Conservation (phyloP, 2,113 vertebrate genomes). For the Pelusios castaneus region DNA sequence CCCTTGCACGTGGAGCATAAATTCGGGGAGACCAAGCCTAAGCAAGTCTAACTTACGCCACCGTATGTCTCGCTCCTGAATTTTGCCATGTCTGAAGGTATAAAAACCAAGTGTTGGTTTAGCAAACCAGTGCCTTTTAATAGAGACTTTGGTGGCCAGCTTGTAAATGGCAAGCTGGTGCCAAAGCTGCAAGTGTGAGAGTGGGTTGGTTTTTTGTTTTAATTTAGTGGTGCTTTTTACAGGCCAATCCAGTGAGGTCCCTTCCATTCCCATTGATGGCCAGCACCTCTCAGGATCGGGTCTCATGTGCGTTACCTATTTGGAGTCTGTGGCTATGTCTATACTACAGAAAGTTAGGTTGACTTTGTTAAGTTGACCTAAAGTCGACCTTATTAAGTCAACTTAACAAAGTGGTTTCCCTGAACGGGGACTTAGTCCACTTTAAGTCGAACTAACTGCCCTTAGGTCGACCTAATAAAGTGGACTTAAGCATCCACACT, state of each 20-base stretch:
- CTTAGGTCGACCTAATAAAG: too few relatives aligned
- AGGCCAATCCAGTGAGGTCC: neutral
- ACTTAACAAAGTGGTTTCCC: too few relatives aligned
- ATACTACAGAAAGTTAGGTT: too few relatives aligned
- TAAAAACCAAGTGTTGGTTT: neutral
- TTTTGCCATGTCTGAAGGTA: neutral
- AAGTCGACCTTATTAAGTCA: too few relatives aligned
- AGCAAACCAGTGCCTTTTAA: neutral
- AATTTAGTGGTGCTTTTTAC: neutral
- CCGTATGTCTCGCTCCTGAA: neutral
- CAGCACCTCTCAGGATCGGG: neutral
- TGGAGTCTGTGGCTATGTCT: too few relatives aligned
- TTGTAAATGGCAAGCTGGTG: neutral
- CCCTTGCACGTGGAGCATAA: neutral
- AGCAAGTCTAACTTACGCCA: neutral
- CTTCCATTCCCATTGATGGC: neutral
- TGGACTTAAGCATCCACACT: too few relatives aligned
- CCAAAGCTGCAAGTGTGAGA: neutral
- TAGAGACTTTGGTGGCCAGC: neutral
- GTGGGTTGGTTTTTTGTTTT: neutral
- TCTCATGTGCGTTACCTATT: neutral
- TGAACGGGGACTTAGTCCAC: too few relatives aligned
- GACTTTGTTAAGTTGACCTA: too few relatives aligned
- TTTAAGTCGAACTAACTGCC: too few relatives aligned
- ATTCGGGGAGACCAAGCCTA: neutral